Evolutionary conservation across 2,797 vertebrate genomes (phyloP).

Genomic region (Loriculus beryllinus): DNA sequence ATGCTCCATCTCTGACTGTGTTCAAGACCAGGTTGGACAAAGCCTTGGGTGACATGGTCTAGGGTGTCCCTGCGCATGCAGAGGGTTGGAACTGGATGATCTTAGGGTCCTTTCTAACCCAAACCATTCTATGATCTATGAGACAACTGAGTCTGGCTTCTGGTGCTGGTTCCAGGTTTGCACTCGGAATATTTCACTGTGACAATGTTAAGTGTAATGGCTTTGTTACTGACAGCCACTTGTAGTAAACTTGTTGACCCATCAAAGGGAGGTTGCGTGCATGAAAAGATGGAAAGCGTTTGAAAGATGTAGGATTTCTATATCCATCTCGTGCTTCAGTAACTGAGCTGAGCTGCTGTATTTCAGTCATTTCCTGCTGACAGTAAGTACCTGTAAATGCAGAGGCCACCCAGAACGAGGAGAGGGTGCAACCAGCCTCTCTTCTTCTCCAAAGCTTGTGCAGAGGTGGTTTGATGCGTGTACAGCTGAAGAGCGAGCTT

Average conservation of each 20-base stretch:
- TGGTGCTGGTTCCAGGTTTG: background rate
- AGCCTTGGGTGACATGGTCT: background rate
- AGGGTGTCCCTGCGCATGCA: background rate
- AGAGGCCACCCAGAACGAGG: background rate
- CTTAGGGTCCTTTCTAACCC: background rate
- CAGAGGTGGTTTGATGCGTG: background rate
- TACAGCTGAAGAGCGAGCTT: background rate
- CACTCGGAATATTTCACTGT: accelerated
- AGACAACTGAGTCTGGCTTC: background rate
- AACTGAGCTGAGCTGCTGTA: background rate
- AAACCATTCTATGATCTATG: background rate
- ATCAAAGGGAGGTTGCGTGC: background rate
- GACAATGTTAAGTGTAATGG: background rate
- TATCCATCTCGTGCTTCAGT: accelerated
- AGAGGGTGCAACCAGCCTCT: background rate
- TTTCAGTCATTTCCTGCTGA: background rate
- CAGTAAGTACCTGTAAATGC: background rate
- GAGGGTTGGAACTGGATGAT: background rate
- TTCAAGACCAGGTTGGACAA: background rate
- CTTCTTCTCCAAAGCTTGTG: background rate
- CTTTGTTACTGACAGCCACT: accelerated
- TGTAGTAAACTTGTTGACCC: background rate
- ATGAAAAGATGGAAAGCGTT: background rate
- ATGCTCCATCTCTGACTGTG: background rate
- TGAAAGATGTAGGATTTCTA: background rate